These are phyloP conservation scores for Scaptomyza parva DNA, from an alignment of 2,888 invertebrate species.

Conservation along the genomic window DNA sequence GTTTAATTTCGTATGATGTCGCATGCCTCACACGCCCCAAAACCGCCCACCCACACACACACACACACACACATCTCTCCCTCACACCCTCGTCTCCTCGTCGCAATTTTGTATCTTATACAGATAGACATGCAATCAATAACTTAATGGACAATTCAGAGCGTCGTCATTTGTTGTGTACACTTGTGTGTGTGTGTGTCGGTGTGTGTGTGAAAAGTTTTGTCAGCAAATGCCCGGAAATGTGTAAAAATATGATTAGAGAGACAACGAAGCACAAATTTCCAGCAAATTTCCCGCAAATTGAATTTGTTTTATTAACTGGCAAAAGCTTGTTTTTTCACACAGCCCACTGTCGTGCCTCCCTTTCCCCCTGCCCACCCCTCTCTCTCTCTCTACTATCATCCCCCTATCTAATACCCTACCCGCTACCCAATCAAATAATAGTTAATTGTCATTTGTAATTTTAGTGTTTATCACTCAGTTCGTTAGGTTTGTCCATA, in stretches of 20 bases:
- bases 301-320: conserved; percentile 57
- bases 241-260: conserved; percentile 49
- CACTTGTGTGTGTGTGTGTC: conserved; percentile 7
- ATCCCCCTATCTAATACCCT: no score
- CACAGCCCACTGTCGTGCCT: conserved; percentile 4
- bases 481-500: conserved; percentile 8
- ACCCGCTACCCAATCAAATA: conserved; percentile 10
- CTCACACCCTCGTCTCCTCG: background rate
- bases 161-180: background rate
- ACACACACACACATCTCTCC: no score
- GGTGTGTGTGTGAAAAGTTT: conserved; percentile 67
- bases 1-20: conserved; percentile 38
- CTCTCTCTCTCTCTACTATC: background rate
- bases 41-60: background rate
- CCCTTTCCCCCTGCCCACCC: no score
- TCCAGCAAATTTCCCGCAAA: conserved; percentile 52
- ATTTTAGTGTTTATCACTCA: conserved; percentile 18
- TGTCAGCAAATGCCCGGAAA: conserved; percentile 60
- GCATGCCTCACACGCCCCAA: conserved; percentile 16
- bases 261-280: conserved; percentile 36
- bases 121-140: conserved; percentile 67
- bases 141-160: conserved; percentile 57
- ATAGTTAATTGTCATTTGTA: conserved; percentile 53
- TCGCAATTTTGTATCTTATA: conserved; percentile 19
- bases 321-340: conserved; percentile 32